Conservation (phyloP, 2,113 vertebrate species). For the Hydrochoerus hydrochaeris region DNA sequence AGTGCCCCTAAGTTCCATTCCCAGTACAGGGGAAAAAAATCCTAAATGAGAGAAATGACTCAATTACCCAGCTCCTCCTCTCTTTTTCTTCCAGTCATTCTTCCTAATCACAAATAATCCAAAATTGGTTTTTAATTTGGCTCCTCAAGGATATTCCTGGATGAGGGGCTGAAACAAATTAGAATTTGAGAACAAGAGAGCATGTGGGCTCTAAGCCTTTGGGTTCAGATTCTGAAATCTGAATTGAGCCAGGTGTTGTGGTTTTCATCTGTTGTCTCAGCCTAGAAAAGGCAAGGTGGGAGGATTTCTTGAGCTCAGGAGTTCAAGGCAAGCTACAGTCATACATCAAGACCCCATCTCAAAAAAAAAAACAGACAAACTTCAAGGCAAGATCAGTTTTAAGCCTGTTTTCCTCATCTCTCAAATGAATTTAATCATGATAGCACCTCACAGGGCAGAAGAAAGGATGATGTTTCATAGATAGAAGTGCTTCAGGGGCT, state of each 20-base stretch:
- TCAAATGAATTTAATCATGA: neutral
- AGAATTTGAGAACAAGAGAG: slow-evolving; percentile 35
- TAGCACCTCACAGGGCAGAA: neutral
- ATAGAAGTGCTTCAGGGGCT: neutral
- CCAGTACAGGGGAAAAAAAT: neutral
- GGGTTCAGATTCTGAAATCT: neutral
- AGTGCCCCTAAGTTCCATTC: neutral
- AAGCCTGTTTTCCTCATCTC: slow-evolving; percentile 23
- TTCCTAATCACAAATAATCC: slow-evolving; percentile 5
- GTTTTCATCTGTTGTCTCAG: neutral
- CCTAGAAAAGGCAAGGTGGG: neutral
- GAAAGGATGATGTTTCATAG: neutral
- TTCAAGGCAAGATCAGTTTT: neutral
- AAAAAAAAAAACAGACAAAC: too few species aligned
- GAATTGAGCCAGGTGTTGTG: neutral
- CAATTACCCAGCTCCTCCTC: neutral
- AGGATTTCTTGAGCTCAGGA: neutral
- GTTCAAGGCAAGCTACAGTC: neutral
- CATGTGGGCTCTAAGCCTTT: neutral
- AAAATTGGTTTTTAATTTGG: neutral
- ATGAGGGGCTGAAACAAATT: slow-evolving; percentile 9
- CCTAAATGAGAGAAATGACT: slow-evolving; percentile 1
- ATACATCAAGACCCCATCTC: neutral
- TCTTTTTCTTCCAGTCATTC: neutral
- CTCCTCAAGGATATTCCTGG: neutral